Evolutionary conservation across 2,888 invertebrate species (phyloP).

Genomic region (Phyllotreta cruciferae): DNA sequence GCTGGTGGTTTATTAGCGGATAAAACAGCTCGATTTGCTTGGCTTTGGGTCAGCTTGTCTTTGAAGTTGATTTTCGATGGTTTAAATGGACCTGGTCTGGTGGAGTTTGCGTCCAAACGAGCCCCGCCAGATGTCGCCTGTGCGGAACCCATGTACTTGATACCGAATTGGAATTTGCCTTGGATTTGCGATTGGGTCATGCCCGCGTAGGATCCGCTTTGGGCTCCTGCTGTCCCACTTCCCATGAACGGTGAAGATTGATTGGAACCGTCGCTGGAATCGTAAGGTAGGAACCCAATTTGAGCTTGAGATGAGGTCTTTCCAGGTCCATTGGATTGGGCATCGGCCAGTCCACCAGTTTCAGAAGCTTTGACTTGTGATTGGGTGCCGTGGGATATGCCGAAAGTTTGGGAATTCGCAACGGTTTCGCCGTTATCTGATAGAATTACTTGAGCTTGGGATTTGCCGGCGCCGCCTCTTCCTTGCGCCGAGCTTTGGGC

Average conservation of each 20-base stretch:
- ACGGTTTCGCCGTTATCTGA: slow-evolving; percentile 79
- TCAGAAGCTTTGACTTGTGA: slow-evolving; percentile 82
- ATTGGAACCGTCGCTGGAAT: slow-evolving; percentile 65
- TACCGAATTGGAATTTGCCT: slow-evolving; percentile 63
- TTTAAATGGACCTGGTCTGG: slow-evolving; percentile 44
- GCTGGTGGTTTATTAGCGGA: not conserved
- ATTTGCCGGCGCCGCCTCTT: slow-evolving; percentile 74
- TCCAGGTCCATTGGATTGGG: slow-evolving; percentile 84
- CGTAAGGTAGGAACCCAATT: slow-evolving; percentile 82
- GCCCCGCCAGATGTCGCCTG: slow-evolving; percentile 80
- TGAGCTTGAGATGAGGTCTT: slow-evolving; percentile 88
- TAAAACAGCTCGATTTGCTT: slow-evolving; percentile 2
- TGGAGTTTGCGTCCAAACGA: slow-evolving; percentile 37
- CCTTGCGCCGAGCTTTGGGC: slow-evolving; percentile 80
- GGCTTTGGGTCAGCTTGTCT: slow-evolving; percentile 27
- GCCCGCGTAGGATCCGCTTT: slow-evolving; percentile 76
- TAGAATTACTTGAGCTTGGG: slow-evolving; percentile 79
- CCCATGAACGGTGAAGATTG: slow-evolving; percentile 72
- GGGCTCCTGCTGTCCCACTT: slow-evolving; percentile 80
- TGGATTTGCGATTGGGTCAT: slow-evolving; percentile 85
- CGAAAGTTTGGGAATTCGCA: slow-evolving; percentile 78
- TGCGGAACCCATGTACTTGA: slow-evolving; percentile 70
- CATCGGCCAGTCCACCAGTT: slow-evolving; percentile 85
- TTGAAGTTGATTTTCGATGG: slow-evolving; percentile 42
- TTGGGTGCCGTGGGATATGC: slow-evolving; percentile 77